Base-by-base conservation (phyloP, 2,113 vertebrate species). In the Callopanchax toddi region DNA sequence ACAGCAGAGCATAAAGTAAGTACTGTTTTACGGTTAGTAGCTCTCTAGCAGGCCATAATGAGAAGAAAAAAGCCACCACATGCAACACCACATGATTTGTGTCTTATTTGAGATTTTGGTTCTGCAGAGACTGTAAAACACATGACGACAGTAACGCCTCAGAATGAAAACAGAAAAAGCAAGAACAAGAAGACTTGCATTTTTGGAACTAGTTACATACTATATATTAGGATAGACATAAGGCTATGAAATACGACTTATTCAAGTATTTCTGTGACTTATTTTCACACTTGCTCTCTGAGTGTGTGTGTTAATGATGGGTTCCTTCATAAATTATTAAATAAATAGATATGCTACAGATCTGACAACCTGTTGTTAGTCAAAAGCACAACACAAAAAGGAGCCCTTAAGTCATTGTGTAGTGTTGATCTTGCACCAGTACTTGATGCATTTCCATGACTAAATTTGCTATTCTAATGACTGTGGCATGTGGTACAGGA, bases 391-490 rank as follows among this genome's bases (percentile, higher is more conserved):
- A 55, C n/a, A 61, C 3, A 21, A 40, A n/a, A 4, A 44, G 11
- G 11, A 54, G 40, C 44, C 39, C 5, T 39, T 6, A 2, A 1
- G 15, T 43, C 50, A 13, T 15, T 44, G 34, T 40, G 46, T 23
- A 29, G 46, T 56, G 49, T 16, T 34, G 29, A 53, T 42, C 36
- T 8, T 40, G 52, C 43, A 32, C n/a, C 8, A 45, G 15, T 16
- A 8, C 34, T 26, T 59, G 46, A 54, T 63, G 49, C 40, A 68
- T 57, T 53, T 67, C 55, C 65, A 40, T 45, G 45, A 15, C 53
- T 68, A n/a, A 50, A 61, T 88, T 85, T 83, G 78, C 56, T 50
- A 82, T 79, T 77, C 71, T 83, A 83, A 86, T 76, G 57, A 56
- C 32, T 25, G 17, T 53, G 25, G 43, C 74, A 15, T 37, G 48